Conservation (phyloP, 2,888 invertebrate genomes). For the Conops quadrifasciatus region DNA sequence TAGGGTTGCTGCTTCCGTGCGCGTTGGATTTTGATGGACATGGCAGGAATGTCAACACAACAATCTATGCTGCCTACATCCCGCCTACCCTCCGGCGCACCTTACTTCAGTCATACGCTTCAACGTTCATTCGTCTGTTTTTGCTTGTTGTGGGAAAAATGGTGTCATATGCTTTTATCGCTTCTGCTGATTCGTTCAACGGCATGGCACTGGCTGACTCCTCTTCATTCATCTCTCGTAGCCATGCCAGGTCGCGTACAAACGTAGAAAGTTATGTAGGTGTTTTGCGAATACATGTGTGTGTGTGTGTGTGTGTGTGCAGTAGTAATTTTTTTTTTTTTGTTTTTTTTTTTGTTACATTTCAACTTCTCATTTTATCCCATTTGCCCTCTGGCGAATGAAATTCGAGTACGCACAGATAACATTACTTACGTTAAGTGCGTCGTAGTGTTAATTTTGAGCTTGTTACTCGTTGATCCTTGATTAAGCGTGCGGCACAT, state of each 20-base stretch:
- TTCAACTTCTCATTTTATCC: neutral
- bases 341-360: neutral
- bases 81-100: no score
- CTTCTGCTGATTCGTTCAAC: conserved; percentile 38
- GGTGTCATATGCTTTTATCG: conserved; percentile 49
- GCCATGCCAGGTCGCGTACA: neutral
- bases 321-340: conserved; percentile 6
- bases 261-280: neutral
- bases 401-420: conserved; percentile 6
- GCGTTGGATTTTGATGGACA: conserved; percentile 36
- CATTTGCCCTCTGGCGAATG: neutral
- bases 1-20: conserved; percentile 38
- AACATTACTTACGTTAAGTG: neutral
- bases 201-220: conserved; percentile 14
- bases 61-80: conserved; percentile 18
- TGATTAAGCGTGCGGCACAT: conserved; percentile 12
- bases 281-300: neutral
- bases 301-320: neutral
- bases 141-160: conserved; percentile 39
- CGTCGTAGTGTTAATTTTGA: conserved; percentile 13
- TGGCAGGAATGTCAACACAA: conserved; percentile 43
- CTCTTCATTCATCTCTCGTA: conserved; percentile 5
- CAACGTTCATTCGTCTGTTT: conserved; percentile 22
- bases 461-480: conserved; percentile 7
- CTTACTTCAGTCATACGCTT: conserved; percentile 34